A percentile compares a stretch with the other conserved stretches of the same genome.
These are phyloP conservation scores for Adoxophyes honmai DNA, from an alignment of 1,140 invertebrate genomes.

Conservation along the genomic window DNA sequence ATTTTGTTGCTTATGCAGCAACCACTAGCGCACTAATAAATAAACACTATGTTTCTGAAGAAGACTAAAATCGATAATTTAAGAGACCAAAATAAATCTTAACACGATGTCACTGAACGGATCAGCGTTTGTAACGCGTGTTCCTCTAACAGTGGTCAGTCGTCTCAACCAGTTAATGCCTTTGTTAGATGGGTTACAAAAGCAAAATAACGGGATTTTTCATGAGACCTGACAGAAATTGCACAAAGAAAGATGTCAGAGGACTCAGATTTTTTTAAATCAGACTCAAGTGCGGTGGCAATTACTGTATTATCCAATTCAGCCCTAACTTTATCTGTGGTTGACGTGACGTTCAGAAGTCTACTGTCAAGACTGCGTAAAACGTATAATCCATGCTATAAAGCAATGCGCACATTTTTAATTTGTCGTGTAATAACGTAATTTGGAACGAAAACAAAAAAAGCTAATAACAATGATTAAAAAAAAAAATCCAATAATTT, in stretches of 20 bases:
- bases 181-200: conserved; percentile 68
- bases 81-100: conserved; percentile 43
- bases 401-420: too few species aligned
- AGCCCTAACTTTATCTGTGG: conserved; percentile 6
- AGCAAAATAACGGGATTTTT: conserved; percentile 69
- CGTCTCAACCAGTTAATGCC: conserved; percentile 51
- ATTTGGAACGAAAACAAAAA: too few species aligned
- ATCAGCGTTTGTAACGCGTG: conserved; percentile 34
- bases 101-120: conserved; percentile 46
- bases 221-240: conserved; percentile 60
- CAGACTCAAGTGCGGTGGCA: conserved; percentile 8
- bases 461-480: too few species aligned
- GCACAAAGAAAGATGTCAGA: conserved; percentile 69
- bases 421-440: too few species aligned
- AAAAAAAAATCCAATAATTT: too few species aligned
- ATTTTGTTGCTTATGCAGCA: conserved; percentile 47
- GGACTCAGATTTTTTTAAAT: conserved; percentile 13
- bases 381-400: too few species aligned
- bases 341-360: conserved; percentile 7
- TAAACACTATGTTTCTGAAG: conserved; percentile 55
- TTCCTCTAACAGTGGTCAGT: conserved; percentile 39
- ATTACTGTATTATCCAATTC: conserved; percentile 9
- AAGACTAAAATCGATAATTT: conserved; percentile 69
- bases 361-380: neutral
- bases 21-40: conserved; percentile 58